A percentile compares a stretch with the other conserved stretches of the same genome.
Evolutionary conservation across 1,140 invertebrate species (phyloP).

Genomic region (Ceratina calcarata): DNA sequence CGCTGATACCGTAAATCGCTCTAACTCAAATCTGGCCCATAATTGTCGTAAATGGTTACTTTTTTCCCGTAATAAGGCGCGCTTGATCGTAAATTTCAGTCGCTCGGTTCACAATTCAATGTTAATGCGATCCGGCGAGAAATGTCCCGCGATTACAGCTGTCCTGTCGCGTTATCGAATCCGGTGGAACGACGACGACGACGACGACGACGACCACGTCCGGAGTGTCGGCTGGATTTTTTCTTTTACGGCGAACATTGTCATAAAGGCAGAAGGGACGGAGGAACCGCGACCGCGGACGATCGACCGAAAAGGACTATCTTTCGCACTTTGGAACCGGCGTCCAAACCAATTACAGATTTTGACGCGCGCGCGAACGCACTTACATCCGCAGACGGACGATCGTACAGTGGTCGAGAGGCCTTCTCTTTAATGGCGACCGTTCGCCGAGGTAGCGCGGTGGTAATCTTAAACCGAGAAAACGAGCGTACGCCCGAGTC

Average conservation of each 20-base stretch:
- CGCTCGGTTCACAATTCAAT: constrained; percentile 51
- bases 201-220: background rate
- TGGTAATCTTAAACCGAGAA: constrained; percentile 57
- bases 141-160: constrained; percentile 20
- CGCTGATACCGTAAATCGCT: constrained; percentile 31
- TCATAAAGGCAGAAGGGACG: constrained; percentile 40
- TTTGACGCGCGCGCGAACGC: background rate
- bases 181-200: background rate
- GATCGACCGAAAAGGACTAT: constrained; percentile 39
- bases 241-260: constrained; percentile 50
- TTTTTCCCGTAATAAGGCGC: constrained; percentile 37
- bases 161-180: constrained; percentile 45
- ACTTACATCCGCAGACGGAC: background rate
- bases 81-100: constrained; percentile 52
- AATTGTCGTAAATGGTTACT: constrained; percentile 29
- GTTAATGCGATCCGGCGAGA: constrained; percentile 38
- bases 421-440: background rate
- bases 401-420: constrained; percentile 1
- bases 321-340: constrained; percentile 13
- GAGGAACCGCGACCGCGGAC: background rate
- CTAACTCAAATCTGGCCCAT: constrained; percentile 2
- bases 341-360: constrained; percentile 46
- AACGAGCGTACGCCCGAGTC: constrained; percentile 37
- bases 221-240: background rate
- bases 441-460: background rate